A percentile compares a stretch with the other conserved stretches of the same genome.
These are phyloP conservation scores for Pelochelys cantorii DNA, from an alignment of 2,797 vertebrate genomes.

Conservation along the genomic window DNA sequence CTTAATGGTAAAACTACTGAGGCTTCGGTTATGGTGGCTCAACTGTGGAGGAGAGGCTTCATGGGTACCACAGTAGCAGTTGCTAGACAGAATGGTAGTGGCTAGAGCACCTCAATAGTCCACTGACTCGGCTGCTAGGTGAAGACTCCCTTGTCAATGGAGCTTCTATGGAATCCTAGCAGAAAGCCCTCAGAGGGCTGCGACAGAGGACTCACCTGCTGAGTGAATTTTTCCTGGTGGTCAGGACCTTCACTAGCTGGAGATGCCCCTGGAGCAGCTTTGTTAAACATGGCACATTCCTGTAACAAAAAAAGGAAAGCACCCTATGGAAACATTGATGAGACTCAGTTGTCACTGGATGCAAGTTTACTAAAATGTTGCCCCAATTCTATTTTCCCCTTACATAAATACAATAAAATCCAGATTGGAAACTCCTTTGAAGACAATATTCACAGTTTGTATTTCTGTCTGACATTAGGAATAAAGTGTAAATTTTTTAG, in stretches of 20 bases:
- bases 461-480: neutral
- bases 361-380: neutral
- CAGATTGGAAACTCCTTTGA: neutral
- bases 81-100: neutral
- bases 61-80: neutral
- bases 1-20: neutral
- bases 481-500: neutral
- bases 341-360: neutral
- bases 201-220: neutral
- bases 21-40: neutral
- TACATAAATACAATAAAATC: neutral
- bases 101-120: neutral
- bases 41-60: neutral
- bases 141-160: neutral
- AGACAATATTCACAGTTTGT: neutral
- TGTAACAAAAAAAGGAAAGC: neutral
- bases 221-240: neutral
- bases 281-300: neutral
- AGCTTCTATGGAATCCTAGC: neutral
- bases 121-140: rapidly evolving
- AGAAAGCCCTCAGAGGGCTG: neutral
- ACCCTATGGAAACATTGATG: neutral
- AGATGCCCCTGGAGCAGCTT: neutral
- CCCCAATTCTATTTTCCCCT: neutral
- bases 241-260: neutral